Base-by-base conservation (phyloP, 2,113 vertebrate genomes). In the Ranitomeya variabilis region DNA sequence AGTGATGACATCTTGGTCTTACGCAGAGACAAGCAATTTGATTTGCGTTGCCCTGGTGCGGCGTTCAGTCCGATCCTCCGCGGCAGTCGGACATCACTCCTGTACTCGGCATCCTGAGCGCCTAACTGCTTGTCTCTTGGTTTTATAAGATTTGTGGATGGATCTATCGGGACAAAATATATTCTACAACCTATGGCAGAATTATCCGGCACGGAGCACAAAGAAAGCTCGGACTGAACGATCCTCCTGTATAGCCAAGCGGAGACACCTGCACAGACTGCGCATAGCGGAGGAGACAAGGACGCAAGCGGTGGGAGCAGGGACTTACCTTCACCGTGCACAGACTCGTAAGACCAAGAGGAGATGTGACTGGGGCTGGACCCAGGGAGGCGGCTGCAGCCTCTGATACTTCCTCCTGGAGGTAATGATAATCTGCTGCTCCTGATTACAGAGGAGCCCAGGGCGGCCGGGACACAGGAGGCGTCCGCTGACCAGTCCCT, bases 281-380 rank as follows among this genome's bases (percentile, higher is more conserved):
- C n/a, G 21, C 9, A 57, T 57, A 74, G 83, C 84, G n/a, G 59
- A 16, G 62, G n/a, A 13, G 64, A 73, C 83, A 86, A 11, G 23
- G 23, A 54, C 19, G 54, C 59, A 86, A 86, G 85, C 74, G 26
- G 15, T 18, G 64, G 31, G 11, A 54, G 71, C 45, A 6, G 26
- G 60, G 60, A 89, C 87, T 89, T 89, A 89, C 87, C 87, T 84
- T 71, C 73, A 7, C 6, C 23, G 66, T 23, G 57, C 85, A 78
- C 55, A 31, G 60, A 74, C 74, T 86, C 52, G 19, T 54, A 14
- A 60, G 55, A 71, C 73, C 51, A 37, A 18, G 18, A 10, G 57
- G 86, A 82, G 76, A 62, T 16, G 7, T 74, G 19, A 1, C 3
- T 26, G 11, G 54, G 71, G 73, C 37, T 69, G 59, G 87, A 83